phyloP scores from a whole-genome alignment of 2,113 vertebrate species.

The Eleginops maclovinus region DNA sequence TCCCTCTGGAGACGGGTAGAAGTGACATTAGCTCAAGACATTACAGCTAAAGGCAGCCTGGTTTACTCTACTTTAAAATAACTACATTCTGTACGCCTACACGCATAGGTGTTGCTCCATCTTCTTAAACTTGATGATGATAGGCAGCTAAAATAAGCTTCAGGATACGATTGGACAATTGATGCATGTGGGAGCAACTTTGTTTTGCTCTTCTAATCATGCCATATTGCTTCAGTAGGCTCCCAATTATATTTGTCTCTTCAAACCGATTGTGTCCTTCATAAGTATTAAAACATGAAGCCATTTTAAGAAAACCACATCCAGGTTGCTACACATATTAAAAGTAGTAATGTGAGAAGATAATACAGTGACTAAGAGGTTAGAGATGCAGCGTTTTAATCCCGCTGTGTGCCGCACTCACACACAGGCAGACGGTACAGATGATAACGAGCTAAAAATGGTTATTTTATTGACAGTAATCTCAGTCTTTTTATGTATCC shows the following conservation, averaged over 20 bases:
- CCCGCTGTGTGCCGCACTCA: not conserved
- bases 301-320: not conserved
- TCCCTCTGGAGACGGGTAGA: conserved; percentile 31
- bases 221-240: not conserved
- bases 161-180: not conserved
- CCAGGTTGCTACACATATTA: too few relatives aligned
- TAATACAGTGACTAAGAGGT: not conserved
- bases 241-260: not conserved
- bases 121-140: not conserved
- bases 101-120: not conserved
- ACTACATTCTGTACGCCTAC: not conserved
- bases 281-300: not conserved
- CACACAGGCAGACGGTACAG: conserved; percentile 19
- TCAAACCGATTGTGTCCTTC: too few relatives aligned
- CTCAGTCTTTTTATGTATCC: conserved; percentile 14
- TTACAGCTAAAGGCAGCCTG: not conserved
- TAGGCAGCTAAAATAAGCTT: too few relatives aligned
- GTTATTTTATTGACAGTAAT: conserved; percentile 24
- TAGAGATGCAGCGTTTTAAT: not conserved
- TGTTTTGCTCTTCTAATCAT: not conserved
- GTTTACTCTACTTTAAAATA: not conserved
- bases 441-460: conserved; percentile 27
- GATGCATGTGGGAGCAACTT: not conserved
- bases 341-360: not conserved
- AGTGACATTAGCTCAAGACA: conserved; percentile 7